These are phyloP conservation scores for Montipora foliosa DNA, from an alignment of 64 coral and sea anemone genomes.

Conservation along the genomic window DNA sequence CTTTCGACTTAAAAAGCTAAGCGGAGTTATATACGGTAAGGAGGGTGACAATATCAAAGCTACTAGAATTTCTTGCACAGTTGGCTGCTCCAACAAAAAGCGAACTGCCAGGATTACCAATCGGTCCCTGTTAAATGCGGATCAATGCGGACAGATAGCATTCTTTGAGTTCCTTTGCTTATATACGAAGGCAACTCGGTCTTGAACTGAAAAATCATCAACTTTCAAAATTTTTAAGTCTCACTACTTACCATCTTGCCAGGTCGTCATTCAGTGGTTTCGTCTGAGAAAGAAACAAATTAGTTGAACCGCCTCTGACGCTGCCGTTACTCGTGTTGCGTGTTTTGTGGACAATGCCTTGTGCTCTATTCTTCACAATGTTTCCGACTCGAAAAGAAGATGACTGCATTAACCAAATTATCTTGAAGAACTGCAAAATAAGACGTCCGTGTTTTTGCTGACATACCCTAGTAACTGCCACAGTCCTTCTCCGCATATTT, in stretches of 20 bases:
- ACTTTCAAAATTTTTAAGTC: background rate
- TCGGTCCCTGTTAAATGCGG: slow-evolving; percentile 11
- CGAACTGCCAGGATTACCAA: background rate
- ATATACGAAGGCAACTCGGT: background rate
- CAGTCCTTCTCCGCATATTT: too few species aligned
- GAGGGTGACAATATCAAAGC: too few species aligned
- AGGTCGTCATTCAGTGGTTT: slow-evolving; percentile 28
- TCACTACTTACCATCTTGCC: slow-evolving; percentile 9
- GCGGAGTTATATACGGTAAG: too few species aligned
- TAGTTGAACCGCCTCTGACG: background rate
- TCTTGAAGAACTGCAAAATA: too few species aligned
- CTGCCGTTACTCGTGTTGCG: too few species aligned
- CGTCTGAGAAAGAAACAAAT: slow-evolving; percentile 36
- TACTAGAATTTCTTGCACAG: background rate
- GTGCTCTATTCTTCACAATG: too few species aligned
- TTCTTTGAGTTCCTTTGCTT: slow-evolving; percentile 15
- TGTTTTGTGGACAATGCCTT: too few species aligned
- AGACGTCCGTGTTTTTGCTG: too few species aligned
- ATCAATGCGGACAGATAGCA: slow-evolving; percentile 11
- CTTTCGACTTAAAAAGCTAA: too few species aligned
- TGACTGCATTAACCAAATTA: too few species aligned
- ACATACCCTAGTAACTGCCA: too few species aligned
- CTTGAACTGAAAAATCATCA: slow-evolving; percentile 15
- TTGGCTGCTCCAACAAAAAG: background rate
- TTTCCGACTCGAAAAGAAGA: too few species aligned